These are phyloP conservation scores for Neodontobutis hainanensis DNA, from an alignment of 2,113 vertebrate species.

Conservation along the genomic window DNA sequence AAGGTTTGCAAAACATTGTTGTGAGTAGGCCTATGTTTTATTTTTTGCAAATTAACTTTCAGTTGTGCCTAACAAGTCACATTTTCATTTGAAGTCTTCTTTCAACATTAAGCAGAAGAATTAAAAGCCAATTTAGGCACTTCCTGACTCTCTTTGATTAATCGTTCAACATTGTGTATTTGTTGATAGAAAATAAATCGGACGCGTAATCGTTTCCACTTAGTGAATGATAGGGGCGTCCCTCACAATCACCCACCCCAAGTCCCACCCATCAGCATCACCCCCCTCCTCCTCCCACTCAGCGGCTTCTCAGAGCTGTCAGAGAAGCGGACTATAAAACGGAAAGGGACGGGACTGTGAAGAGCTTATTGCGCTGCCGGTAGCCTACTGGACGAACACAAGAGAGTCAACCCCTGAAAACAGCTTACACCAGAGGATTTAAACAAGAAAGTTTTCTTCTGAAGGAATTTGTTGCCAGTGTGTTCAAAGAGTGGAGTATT, in stretches of 20 bases:
- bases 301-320: conserved; percentile 64
- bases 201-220: conserved; percentile 41
- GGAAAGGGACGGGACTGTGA: conserved; percentile 67
- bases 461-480: neutral
- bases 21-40: too few species aligned
- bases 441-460: conserved; percentile 4
- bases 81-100: neutral
- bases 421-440: conserved; percentile 4
- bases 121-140: neutral
- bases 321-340: conserved; percentile 73
- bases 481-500: neutral
- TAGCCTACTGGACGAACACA: conserved; percentile 27
- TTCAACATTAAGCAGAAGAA: neutral
- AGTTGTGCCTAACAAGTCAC: too few species aligned
- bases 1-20: too few species aligned
- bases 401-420: conserved; percentile 5
- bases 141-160: conserved; percentile 1
- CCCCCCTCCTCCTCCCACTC: conserved; percentile 31
- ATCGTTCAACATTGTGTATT: neutral
- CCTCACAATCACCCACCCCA: conserved; percentile 37
- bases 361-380: conserved; percentile 42
- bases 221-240: conserved; percentile 44
- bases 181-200: neutral
- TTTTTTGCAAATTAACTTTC: too few species aligned
- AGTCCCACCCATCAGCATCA: conserved; percentile 32